phyloP scores from a whole-genome alignment of 1,140 invertebrate species.

The Chrysoperla carnea region DNA sequence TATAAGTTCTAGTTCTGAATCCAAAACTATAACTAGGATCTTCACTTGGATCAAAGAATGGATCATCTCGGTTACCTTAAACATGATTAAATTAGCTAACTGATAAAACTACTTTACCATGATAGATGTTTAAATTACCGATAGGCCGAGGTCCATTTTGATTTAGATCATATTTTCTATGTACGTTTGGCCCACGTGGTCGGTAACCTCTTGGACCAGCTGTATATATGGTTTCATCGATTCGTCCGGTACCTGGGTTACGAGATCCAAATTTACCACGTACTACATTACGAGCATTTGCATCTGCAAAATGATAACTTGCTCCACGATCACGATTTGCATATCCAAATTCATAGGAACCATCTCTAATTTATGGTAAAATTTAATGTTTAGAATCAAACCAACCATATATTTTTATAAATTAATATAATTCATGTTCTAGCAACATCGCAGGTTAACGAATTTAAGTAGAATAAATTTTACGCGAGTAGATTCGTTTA shows the following conservation, averaged over 20 bases:
- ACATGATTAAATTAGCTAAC: constrained; percentile 9
- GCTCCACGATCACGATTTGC: constrained; percentile 39
- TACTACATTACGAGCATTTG: constrained; percentile 37
- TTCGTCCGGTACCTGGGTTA: constrained; percentile 38
- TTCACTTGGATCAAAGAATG: constrained; percentile 48
- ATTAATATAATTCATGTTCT: too few species aligned
- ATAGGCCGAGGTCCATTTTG: constrained; percentile 38
- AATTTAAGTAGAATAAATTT: too few species aligned
- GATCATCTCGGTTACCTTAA: constrained; percentile 33
- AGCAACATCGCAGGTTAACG: too few species aligned
- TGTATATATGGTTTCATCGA: constrained; percentile 50
- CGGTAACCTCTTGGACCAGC: constrained; percentile 51
- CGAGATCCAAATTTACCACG: constrained; percentile 41
- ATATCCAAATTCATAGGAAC: constrained; percentile 45
- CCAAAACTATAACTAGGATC: constrained; percentile 50
- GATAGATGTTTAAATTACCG: constrained; percentile 19
- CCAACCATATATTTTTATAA: too few species aligned
- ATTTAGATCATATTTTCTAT: constrained; percentile 45
- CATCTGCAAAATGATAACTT: constrained; percentile 39
- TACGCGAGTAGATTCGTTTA: too few species aligned
- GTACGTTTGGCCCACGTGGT: constrained; percentile 45
- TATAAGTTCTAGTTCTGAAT: constrained; percentile 41
- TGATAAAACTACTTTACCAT: constrained; percentile 6
- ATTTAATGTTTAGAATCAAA: too few species aligned
- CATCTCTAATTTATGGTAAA: constrained; percentile 33